A percentile compares a stretch with the other conserved stretches of the same genome.
Conservation (phyloP, 2,113 vertebrate genomes). For the Spilogale gracilis region DNA sequence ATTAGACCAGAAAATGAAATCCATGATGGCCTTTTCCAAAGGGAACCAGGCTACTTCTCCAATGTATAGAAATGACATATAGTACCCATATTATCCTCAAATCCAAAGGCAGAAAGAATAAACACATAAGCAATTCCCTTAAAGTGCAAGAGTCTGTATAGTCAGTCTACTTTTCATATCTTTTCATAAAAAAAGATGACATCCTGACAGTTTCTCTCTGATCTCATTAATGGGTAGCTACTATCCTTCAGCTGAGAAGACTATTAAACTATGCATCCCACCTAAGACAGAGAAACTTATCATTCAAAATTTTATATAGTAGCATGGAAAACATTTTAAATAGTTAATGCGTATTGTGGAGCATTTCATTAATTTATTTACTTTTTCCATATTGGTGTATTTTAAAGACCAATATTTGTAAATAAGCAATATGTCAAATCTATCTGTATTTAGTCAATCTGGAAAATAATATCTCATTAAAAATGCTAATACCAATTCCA, state of each 20-base stretch:
- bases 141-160: background rate
- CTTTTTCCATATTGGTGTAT: background rate
- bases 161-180: constrained; percentile 31
- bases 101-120: constrained; percentile 54
- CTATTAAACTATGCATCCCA: background rate
- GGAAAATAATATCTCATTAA: constrained; percentile 79
- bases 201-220: constrained; percentile 41
- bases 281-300: constrained; percentile 12
- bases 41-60: constrained; percentile 28
- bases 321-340: constrained; percentile 41
- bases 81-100: background rate
- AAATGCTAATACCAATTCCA: constrained; percentile 80
- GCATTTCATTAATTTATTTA: background rate
- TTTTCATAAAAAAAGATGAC: constrained; percentile 45
- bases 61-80: background rate
- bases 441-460: constrained; percentile 73
- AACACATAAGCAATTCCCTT: constrained; percentile 36
- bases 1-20: constrained; percentile 52
- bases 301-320: background rate
- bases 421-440: constrained; percentile 77
- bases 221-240: constrained; percentile 6
- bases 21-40: constrained; percentile 29
- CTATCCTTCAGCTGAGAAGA: constrained; percentile 8
- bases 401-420: constrained; percentile 29
- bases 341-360: constrained; percentile 2